Percentiles rank a stretch among this genome's conserved stretches.
phyloP scores from a whole-genome alignment of 2,113 vertebrate genomes.

The Tetrao urogallus region DNA sequence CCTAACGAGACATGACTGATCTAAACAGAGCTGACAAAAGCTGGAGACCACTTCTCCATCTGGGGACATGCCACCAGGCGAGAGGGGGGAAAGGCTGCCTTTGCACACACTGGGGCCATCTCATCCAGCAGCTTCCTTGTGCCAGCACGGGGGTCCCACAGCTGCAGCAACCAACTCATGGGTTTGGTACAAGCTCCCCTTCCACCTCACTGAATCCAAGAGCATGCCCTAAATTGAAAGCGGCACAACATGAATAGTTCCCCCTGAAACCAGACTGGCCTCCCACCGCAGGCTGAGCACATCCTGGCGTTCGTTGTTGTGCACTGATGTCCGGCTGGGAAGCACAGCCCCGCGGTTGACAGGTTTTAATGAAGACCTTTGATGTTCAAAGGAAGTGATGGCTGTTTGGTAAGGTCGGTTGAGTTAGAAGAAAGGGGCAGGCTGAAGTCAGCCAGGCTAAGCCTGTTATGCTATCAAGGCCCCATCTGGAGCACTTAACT shows the following conservation, averaged over 20 bases:
- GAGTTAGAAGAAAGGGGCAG: constrained; percentile 43
- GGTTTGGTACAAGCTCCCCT: not conserved
- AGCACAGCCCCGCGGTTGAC: not conserved
- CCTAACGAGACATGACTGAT: constrained; percentile 58
- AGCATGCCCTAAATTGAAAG: not conserved
- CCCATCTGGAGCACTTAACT: constrained; percentile 41
- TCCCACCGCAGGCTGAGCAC: not conserved
- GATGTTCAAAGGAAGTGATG: constrained; percentile 28
- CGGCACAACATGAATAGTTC: not conserved
- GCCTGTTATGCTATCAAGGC: fast-evolving
- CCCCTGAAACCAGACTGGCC: not conserved
- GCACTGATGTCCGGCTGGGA: fast-evolving
- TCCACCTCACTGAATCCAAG: not conserved
- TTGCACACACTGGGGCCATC: not conserved
- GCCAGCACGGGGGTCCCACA: not conserved
- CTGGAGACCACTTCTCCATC: constrained; percentile 34
- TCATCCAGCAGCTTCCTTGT: not conserved
- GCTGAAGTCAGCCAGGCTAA: not conserved
- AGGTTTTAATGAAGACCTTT: constrained; percentile 54
- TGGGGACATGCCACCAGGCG: constrained; percentile 18
- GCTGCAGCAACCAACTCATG: not conserved
- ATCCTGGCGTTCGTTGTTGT: not conserved
- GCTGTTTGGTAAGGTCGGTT: constrained; percentile 21
- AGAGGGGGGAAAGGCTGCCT: not conserved
- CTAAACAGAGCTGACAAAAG: constrained; percentile 50